A percentile compares a stretch with the other conserved stretches of the same genome.
phyloP scores from a whole-genome alignment of 2,113 vertebrate species.

The Microtus montanus region DNA sequence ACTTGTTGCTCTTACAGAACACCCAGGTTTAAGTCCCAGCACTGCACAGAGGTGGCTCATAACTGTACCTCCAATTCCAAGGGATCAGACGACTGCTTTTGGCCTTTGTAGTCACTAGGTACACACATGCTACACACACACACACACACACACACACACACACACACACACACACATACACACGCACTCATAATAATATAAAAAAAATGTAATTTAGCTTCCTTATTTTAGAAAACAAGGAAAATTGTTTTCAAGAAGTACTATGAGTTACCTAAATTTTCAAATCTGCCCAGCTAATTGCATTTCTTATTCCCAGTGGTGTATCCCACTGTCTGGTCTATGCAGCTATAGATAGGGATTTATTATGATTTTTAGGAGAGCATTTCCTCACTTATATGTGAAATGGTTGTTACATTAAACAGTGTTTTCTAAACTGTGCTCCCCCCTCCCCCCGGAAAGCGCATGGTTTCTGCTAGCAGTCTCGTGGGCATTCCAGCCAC shows the following conservation, averaged over 20 bases:
- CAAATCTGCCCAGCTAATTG: not conserved
- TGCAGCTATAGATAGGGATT: not conserved
- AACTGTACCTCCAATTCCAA: not conserved
- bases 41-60: not conserved
- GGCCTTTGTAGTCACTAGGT: not conserved
- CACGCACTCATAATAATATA: no score
- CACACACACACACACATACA: no score
- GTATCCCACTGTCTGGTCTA: not conserved
- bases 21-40: not conserved
- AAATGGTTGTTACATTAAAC: not conserved
- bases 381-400: conserved; percentile 20
- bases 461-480: not conserved
- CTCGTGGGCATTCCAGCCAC: not conserved
- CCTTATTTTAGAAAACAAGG: conserved; percentile 41
- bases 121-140: not conserved
- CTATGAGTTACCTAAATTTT: not conserved
- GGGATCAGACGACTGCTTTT: not conserved
- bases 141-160: not conserved
- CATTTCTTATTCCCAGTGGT: not conserved
- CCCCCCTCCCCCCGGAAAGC: conserved; percentile 7
- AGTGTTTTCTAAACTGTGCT: not conserved
- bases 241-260: conserved; percentile 18
- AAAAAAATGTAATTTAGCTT: not conserved
- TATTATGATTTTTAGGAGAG: conserved; percentile 11
- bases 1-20: not conserved